Percentiles rank a stretch among this genome's conserved stretches.
phyloP scores from a whole-genome alignment of 1,140 invertebrate genomes.

The Dysdera silvatica region DNA sequence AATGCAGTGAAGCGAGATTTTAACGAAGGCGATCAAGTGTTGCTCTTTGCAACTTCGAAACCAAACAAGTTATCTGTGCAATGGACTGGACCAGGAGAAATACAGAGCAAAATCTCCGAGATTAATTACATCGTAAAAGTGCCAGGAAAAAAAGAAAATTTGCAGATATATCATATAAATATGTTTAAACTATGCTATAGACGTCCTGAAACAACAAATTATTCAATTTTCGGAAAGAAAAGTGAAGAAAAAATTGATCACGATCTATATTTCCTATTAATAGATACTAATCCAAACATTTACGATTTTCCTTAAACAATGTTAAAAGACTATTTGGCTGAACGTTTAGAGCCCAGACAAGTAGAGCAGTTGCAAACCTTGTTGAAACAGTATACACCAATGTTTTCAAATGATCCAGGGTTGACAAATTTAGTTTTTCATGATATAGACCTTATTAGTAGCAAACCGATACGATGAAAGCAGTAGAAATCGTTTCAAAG shows the following conservation, averaged over 20 bases:
- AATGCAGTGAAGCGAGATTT: not conserved
- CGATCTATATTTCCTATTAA: not conserved
- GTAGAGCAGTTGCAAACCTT: not conserved
- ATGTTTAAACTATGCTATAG: not conserved
- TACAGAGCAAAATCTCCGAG: not conserved
- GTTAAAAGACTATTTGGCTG: not conserved
- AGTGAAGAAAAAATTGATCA: not conserved
- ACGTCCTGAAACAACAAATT: too few species aligned
- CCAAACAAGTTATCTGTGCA: not conserved
- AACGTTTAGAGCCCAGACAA: not conserved
- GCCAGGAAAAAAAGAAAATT: not conserved
- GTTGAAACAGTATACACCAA: not conserved
- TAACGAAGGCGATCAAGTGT: not conserved
- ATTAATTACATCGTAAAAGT: not conserved
- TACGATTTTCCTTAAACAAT: not conserved
- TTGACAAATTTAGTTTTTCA: not conserved
- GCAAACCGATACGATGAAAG: not conserved
- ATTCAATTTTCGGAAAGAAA: not conserved
- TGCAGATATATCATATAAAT: not conserved
- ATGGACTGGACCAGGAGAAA: not conserved
- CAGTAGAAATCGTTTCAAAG: not conserved
- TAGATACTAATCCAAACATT: not conserved
- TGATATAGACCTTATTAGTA: not conserved
- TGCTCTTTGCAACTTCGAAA: not conserved
- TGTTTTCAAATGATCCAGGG: constrained; percentile 3